Conservation (phyloP, 2,797 vertebrate species). For the Crypturellus tataupa region DNA sequence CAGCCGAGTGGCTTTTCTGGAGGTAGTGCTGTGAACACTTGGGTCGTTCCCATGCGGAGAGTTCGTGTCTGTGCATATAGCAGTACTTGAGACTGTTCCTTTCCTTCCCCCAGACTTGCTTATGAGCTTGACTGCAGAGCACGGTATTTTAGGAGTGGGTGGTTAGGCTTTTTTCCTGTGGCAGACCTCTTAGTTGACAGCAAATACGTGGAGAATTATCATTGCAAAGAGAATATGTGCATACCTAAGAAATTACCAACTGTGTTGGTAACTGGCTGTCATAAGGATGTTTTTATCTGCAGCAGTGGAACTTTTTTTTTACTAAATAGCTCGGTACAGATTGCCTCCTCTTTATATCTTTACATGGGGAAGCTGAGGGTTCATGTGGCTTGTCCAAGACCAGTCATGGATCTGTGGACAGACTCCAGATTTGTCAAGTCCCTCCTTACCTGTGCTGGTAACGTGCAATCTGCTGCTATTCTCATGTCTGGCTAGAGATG, state of each 20-base stretch:
- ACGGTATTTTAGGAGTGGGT: background rate
- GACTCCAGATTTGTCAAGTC: background rate
- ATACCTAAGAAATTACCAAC: background rate
- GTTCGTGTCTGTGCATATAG: background rate
- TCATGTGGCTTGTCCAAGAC: background rate
- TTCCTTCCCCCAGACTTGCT: conserved; percentile 24
- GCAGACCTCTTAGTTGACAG: conserved; percentile 3
- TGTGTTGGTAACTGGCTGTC: background rate
- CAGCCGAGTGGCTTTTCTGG: conserved; percentile 2
- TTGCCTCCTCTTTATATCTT: background rate
- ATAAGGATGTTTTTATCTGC: background rate
- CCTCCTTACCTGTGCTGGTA: background rate
- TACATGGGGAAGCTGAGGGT: background rate
- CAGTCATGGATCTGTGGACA: background rate
- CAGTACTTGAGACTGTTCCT: conserved; percentile 14
- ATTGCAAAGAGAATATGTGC: background rate
- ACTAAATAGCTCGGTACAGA: background rate
- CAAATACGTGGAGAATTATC: background rate
- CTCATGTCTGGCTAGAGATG: background rate
- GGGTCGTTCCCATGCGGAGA: background rate
- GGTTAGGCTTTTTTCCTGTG: background rate
- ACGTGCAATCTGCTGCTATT: background rate
- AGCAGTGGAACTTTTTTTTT: background rate
- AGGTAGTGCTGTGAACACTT: background rate
- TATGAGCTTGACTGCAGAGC: conserved; percentile 34